A percentile compares a stretch with the other conserved stretches of the same genome.
Conservation (phyloP, 2,888 invertebrate species). For the Dynastes grantii region DNA sequence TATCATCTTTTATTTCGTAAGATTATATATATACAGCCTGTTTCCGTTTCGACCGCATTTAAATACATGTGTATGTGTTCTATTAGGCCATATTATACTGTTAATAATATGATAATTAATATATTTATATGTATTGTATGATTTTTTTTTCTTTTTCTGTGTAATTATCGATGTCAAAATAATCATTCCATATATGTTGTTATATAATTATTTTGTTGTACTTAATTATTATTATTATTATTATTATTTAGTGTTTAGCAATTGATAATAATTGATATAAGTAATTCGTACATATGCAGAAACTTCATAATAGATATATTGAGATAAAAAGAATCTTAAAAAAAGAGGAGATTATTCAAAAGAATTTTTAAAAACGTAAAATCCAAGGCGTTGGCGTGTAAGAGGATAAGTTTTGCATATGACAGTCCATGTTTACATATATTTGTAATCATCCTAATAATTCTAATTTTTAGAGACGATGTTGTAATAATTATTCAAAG, state of each 20-base stretch:
- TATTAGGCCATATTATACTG: constrained; percentile 42
- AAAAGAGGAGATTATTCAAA: not conserved
- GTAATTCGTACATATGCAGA: constrained; percentile 69
- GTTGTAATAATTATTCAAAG: constrained; percentile 58
- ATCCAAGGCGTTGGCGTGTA: constrained; percentile 52
- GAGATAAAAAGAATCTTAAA: constrained; percentile 41
- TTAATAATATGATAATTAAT: constrained; percentile 35
- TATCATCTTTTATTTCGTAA: not conserved
- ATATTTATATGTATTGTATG: constrained; percentile 21
- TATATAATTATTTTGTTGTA: constrained; percentile 55
- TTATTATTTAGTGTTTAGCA: constrained; percentile 58
- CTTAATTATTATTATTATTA: constrained; percentile 56
- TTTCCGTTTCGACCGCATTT: constrained; percentile 54
- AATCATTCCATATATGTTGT: constrained; percentile 53
- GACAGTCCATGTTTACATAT: constrained; percentile 68
- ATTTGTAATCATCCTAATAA: constrained; percentile 64
- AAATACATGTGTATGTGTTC: constrained; percentile 46
- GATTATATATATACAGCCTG: constrained; percentile 7
- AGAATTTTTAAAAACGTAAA: constrained; percentile 56
- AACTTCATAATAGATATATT: constrained; percentile 54
- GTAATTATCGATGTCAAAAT: constrained; percentile 48
- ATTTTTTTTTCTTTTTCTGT: constrained; percentile 31
- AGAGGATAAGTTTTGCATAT: constrained; percentile 68
- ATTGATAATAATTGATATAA: constrained; percentile 63
- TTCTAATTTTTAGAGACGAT: constrained; percentile 60